Base-by-base conservation (phyloP, 1,140 invertebrate genomes). In the Brachionus angularis region DNA sequence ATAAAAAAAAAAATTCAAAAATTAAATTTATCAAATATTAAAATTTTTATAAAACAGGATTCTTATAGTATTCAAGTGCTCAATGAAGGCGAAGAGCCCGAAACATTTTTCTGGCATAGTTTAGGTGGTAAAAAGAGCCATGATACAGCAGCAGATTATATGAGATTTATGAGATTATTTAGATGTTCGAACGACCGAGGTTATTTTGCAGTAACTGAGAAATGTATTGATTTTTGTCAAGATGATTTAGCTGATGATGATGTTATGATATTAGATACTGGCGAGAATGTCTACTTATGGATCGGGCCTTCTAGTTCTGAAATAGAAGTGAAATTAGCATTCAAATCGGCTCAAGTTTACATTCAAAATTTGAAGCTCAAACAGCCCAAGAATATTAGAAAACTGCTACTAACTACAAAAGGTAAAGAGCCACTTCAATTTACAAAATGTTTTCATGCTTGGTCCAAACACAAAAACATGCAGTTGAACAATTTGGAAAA, bases 141-240 rank as follows among this genome's bases (percentile, higher is more conserved):
- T 79, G 93, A 97, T 23, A 85, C 75, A 72, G 87, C 93, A 79
- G 92, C 92, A 0, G 88, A 89, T 58, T 99, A 90, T 77, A 96
- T 98, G 88, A 87, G 92, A 75, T 91, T 89, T 79, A 93, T 92
- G 2, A 84, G 96, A 72, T 83, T 99, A 7, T 99, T 99, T 82
- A 86, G 96, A 25, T 99, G 96, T 82, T 98, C 95, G 7, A 99
- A 98, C 82, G 96, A 98, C 77, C 97, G 97, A 80, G 96, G 96
- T 23, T 98, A 97, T 81, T 99, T 98, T 78, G 91, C 91, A 4
- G 93, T 98, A 5, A 96, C 94, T 23, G 96, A 99, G 82, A 99
- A 99, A 79, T 98, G 96, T 83, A 91, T 93, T 1, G 96, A 99
- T 83, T 99, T 99, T 83, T 99, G 96, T 83, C 96, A 99, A 86